These are phyloP conservation scores for Sprattus sprattus DNA, from an alignment of 2,113 vertebrate genomes.

Conservation along the genomic window DNA sequence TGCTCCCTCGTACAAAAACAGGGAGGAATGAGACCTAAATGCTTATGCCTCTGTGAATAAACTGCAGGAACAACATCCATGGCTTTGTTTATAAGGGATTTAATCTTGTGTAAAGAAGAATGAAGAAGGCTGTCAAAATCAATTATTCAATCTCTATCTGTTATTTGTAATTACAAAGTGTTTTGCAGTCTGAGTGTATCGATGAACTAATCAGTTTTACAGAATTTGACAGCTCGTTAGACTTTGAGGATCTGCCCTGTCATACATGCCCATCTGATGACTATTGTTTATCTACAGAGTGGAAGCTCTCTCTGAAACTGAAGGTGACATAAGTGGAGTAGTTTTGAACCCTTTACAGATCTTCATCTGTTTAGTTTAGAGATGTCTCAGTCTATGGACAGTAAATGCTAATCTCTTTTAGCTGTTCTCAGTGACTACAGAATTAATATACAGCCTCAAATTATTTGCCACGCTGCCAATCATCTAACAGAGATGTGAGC, in stretches of 20 bases:
- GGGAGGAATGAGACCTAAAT: neutral
- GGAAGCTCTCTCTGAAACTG: neutral
- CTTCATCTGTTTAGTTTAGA: neutral
- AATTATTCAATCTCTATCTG: neutral
- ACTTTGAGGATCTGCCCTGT: neutral
- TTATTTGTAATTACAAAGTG: neutral
- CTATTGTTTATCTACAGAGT: neutral
- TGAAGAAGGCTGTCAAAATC: neutral
- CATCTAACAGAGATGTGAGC: neutral
- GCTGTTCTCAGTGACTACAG: neutral
- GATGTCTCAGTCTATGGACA: neutral
- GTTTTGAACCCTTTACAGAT: neutral
- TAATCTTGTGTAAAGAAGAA: neutral
- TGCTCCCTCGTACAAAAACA: neutral
- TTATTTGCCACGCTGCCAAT: neutral
- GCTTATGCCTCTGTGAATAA: neutral
- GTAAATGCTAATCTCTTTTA: neutral
- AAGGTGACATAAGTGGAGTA: neutral
- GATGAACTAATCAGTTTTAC: neutral
- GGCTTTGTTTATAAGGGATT: neutral
- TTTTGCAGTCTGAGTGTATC: neutral
- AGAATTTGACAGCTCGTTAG: neutral
- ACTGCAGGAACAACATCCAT: neutral
- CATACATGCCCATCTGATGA: neutral
- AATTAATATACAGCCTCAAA: neutral